Conservation (phyloP, 1,140 invertebrate genomes). For the Caenorhabditis remanei region DNA sequence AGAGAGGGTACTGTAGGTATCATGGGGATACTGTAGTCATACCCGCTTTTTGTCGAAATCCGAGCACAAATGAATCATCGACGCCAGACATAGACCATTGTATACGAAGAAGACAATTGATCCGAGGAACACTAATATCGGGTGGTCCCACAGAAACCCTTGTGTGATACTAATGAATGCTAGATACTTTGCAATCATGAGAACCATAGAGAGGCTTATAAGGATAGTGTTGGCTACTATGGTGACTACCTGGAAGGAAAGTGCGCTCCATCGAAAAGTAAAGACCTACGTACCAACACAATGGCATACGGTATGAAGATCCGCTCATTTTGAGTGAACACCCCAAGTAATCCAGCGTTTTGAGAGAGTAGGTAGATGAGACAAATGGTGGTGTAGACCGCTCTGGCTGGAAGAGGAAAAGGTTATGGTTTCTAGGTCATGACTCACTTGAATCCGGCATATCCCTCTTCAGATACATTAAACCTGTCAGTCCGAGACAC, state of each 20-base stretch:
- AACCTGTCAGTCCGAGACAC: conserved; percentile 1
- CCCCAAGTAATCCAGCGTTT: not conserved
- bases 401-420: not conserved
- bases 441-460: not conserved
- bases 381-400: not conserved
- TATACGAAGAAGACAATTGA: not conserved
- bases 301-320: conserved; percentile 12
- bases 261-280: not conserved
- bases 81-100: not conserved
- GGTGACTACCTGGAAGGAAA: not conserved
- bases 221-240: not conserved
- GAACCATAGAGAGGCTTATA: not conserved
- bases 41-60: conserved; percentile 47
- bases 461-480: not conserved
- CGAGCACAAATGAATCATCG: not conserved
- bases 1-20: not conserved
- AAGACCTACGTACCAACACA: not conserved
- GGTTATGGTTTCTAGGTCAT: too few relatives aligned
- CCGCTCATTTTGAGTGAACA: not conserved
- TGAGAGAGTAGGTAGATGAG: conserved; percentile 2
- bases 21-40: too few relatives aligned
- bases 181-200: not conserved
- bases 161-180: not conserved
- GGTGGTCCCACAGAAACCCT: not conserved
- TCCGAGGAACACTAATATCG: not conserved